phyloP scores from a whole-genome alignment of 1,140 invertebrate genomes.

The Agrilus planipennis region DNA sequence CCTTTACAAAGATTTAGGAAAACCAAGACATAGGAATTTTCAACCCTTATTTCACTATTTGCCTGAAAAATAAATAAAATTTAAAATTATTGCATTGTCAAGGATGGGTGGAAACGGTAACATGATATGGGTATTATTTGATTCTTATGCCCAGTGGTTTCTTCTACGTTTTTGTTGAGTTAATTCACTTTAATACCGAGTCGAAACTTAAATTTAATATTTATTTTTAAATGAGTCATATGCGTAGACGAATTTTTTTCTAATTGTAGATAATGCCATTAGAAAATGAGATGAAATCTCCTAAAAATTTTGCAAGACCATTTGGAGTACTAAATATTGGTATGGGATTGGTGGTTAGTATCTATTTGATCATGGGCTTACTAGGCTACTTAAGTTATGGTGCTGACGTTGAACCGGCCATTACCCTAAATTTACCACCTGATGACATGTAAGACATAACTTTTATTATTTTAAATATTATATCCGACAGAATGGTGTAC shows the following conservation, averaged over 20 bases:
- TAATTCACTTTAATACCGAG: no score
- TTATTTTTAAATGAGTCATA: background rate
- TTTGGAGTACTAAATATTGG: constrained; percentile 66
- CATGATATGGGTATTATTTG: no score
- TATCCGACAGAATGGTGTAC: background rate
- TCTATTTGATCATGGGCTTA: constrained; percentile 65
- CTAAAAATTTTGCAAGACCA: constrained; percentile 52
- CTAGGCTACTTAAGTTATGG: constrained; percentile 72
- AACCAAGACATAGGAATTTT: no score
- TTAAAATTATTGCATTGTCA: no score
- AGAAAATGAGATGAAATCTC: constrained; percentile 76
- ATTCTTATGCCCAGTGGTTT: no score
- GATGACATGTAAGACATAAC: constrained; percentile 40
- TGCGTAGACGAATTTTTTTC: constrained; percentile 1
- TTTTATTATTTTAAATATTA: background rate
- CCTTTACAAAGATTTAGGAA: no score
- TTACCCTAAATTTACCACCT: constrained; percentile 53
- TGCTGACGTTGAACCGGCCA: constrained; percentile 44
- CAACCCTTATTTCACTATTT: no score
- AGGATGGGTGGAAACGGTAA: no score
- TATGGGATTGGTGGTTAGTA: constrained; percentile 55
- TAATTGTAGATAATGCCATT: constrained; percentile 55
- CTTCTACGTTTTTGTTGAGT: no score
- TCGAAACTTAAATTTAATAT: constrained; percentile 41
- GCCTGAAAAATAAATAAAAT: no score